Evolutionary conservation across 2,888 invertebrate genomes (phyloP), one percentile per base, ranked within the genome.

Genomic region (Morpho helenor): DNA sequence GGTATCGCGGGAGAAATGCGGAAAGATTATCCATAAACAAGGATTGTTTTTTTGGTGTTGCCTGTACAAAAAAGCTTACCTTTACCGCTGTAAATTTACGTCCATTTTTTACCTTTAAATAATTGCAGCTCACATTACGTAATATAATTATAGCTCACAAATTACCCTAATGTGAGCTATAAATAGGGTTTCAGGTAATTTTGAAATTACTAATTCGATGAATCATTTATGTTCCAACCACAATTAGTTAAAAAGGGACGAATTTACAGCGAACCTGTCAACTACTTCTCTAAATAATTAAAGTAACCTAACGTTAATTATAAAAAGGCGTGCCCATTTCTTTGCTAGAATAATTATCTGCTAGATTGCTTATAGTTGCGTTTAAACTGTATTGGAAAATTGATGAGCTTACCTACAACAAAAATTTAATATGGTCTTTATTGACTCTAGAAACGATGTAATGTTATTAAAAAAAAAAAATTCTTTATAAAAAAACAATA

Each of bases 391-490:
- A 40, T 53, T 57, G 40, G 59, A 53, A 52, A 61, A 53, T 49
- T 45, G 53, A 59, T 56, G 61, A 62, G 61, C 61, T 59, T 59
- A 62, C 61, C 56, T 59, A 62, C 47, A 42, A 59, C 59, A 51
- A 50, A 59, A 51, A 31, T 2, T 46, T 54, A 56, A 61, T n/a
- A 46, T 57, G 58, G 44, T 53, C 42, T 45, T 57, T 58, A 52
- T 57, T 49, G 42, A 45, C 56, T 47, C 42, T 57, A 50, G 58
- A 55, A 59, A 53, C 59, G 56, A 59, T 56, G 53, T 57, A 55
- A 60, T 9, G 39, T 49, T 45, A 22, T 22, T 39, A 9, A 45
- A 10, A 45, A 52, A 52, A 9, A 10, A 5, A 1, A 2, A 2
- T 31, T 31, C 31, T 31, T 31, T 31, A 31, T 5, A 31, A 31